Conservation (phyloP, 2,888 invertebrate species). For the Timandra comae region DNA sequence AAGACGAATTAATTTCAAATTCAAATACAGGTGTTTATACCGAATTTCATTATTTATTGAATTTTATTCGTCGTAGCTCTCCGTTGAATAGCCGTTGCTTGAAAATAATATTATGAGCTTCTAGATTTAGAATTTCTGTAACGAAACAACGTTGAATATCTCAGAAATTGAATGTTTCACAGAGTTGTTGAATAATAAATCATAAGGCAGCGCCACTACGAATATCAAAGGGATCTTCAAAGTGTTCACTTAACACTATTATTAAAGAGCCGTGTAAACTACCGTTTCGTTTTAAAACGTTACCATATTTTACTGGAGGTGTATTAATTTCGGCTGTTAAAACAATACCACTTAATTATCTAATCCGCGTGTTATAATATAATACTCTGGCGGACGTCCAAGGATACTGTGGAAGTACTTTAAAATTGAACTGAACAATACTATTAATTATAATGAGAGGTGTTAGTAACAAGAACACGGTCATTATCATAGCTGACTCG, state of each 20-base stretch:
- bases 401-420: slow-evolving; percentile 1
- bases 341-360: not conserved
- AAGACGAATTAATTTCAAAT: not conserved
- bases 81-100: slow-evolving; percentile 5
- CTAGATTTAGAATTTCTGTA: slow-evolving; percentile 27
- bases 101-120: slow-evolving; percentile 7
- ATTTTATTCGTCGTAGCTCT: slow-evolving; percentile 3
- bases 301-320: slow-evolving; percentile 15
- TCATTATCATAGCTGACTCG: slow-evolving; percentile 1
- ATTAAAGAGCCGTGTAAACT: slow-evolving; percentile 41
- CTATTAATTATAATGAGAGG: not conserved
- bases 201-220: slow-evolving; percentile 40
- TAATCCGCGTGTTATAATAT: slow-evolving; percentile 1
- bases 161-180: slow-evolving; percentile 39
- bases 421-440: not conserved
- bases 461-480: not conserved
- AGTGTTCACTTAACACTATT: slow-evolving; percentile 50
- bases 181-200: slow-evolving; percentile 54
- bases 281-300: slow-evolving; percentile 26
- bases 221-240: slow-evolving; percentile 61
- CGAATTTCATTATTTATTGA: not conserved
- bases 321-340: slow-evolving; percentile 1
- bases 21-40: not conserved
- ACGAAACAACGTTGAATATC: slow-evolving; percentile 24
- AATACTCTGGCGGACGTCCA: slow-evolving; percentile 5